Percentiles rank a stretch among this genome's conserved stretches.
phyloP scores from a whole-genome alignment of 1,140 invertebrate genomes.

The Drosophila pruinosa region DNA sequence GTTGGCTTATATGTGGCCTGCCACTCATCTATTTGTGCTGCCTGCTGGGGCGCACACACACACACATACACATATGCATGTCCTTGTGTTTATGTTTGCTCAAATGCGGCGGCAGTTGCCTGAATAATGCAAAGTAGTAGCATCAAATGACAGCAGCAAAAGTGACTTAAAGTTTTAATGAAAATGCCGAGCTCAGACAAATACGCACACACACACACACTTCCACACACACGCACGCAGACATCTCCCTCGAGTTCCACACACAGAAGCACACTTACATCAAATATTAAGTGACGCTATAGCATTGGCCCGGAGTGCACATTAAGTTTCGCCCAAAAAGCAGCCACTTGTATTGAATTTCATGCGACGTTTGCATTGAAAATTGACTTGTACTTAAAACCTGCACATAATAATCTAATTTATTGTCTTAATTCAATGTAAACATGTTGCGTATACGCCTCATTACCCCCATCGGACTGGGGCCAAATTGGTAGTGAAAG shows the following conservation, averaged over 20 bases:
- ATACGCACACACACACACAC: conserved; percentile 25
- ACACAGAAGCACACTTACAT: conserved; percentile 47
- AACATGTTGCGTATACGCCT: conserved; percentile 41
- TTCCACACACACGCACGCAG: not conserved
- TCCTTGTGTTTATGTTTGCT: conserved; percentile 43
- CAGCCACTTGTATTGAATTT: conserved; percentile 29
- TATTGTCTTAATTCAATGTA: conserved; percentile 51
- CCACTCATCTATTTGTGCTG: conserved; percentile 66
- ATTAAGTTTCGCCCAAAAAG: conserved; percentile 52
- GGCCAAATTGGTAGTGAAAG: not conserved
- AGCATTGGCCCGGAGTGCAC: conserved; percentile 56
- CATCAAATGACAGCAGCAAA: conserved; percentile 70
- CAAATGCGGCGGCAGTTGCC: conserved; percentile 60
- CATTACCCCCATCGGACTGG: not conserved
- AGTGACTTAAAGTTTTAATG: conserved; percentile 80
- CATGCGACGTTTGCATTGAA: conserved; percentile 1
- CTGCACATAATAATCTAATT: conserved; percentile 54
- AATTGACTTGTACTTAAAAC: conserved; percentile 3
- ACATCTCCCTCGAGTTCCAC: conserved; percentile 22
- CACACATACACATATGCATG: conserved; percentile 12
- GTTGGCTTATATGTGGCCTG: conserved; percentile 32
- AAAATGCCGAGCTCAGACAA: conserved; percentile 55
- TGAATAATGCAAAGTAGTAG: conserved; percentile 76
- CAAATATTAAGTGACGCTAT: conserved; percentile 71
- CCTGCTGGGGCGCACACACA: conserved; percentile 47